A percentile compares a stretch with the other conserved stretches of the same genome.
phyloP scores from a whole-genome alignment of 1,140 invertebrate genomes.

The Calliphora vicina region DNA sequence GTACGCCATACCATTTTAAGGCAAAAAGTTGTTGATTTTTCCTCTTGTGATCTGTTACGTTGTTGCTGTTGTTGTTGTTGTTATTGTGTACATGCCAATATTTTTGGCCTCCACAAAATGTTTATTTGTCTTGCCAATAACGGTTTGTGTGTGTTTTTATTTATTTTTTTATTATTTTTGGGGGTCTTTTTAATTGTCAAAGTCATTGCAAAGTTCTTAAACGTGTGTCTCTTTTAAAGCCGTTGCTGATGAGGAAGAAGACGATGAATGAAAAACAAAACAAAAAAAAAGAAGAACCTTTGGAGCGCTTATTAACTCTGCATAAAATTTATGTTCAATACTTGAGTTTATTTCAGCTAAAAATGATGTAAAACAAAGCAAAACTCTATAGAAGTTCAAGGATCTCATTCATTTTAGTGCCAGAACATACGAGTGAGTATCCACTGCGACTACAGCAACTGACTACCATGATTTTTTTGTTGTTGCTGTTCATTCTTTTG shows the following conservation, averaged over 20 bases:
- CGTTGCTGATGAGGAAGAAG: neutral
- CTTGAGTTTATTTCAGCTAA: neutral
- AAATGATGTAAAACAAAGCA: neutral
- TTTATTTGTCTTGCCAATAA: neutral
- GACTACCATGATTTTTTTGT: neutral
- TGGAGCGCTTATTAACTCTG: constrained; percentile 24
- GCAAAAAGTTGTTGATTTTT: too few relatives aligned
- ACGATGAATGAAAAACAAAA: neutral
- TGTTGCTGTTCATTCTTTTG: neutral
- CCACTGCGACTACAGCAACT: too few relatives aligned
- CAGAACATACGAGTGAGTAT: too few relatives aligned
- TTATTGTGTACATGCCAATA: too few relatives aligned
- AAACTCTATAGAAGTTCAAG: constrained; percentile 4
- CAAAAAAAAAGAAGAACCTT: too few relatives aligned
- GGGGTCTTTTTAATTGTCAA: constrained; percentile 22
- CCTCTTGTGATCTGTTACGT: too few relatives aligned
- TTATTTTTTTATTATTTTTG: neutral
- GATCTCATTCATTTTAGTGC: neutral
- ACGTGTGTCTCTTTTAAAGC: neutral
- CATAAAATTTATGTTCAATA: constrained; percentile 28
- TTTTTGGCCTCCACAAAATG: neutral
- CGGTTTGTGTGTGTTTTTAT: neutral
- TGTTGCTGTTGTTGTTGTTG: too few relatives aligned
- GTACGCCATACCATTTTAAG: too few relatives aligned
- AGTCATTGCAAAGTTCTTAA: constrained; percentile 29